Conservation (phyloP, 2,797 vertebrate genomes). For the Rhabdophis nuchalis region DNA sequence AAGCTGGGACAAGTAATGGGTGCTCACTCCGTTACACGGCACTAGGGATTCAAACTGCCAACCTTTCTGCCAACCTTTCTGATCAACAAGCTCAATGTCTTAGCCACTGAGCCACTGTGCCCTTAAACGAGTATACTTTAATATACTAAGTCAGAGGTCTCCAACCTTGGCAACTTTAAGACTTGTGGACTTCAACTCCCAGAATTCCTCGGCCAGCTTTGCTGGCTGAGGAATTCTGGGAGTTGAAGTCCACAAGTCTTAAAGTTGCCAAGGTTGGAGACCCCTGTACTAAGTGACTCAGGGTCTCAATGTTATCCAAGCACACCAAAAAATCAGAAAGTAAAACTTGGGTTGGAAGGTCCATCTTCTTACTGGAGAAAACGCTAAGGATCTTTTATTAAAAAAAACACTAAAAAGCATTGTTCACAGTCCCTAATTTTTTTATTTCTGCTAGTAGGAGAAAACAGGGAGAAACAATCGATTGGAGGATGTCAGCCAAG, state of each 20-base stretch:
- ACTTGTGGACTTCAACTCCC: too few relatives aligned
- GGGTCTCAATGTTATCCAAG: neutral
- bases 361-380: neutral
- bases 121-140: neutral
- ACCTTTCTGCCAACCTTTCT: too few relatives aligned
- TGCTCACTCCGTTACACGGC: too few relatives aligned
- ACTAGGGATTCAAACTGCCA: too few relatives aligned
- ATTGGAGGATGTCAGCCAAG: neutral
- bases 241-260: too few relatives aligned
- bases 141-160: neutral
- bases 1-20: too few relatives aligned
- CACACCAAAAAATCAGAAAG: neutral
- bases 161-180: too few relatives aligned
- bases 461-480: neutral
- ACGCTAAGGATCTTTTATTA: neutral
- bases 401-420: neutral
- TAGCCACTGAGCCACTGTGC: too few relatives aligned
- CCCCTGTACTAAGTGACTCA: neutral
- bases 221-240: too few relatives aligned
- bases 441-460: neutral
- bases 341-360: neutral
- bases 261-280: too few relatives aligned
- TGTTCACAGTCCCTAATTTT: neutral
- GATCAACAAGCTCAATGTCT: too few relatives aligned
- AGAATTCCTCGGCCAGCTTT: too few relatives aligned